These are phyloP conservation scores for Etia nguti DNA, from an alignment of 2,113 vertebrate species.

Conservation along the genomic window DNA sequence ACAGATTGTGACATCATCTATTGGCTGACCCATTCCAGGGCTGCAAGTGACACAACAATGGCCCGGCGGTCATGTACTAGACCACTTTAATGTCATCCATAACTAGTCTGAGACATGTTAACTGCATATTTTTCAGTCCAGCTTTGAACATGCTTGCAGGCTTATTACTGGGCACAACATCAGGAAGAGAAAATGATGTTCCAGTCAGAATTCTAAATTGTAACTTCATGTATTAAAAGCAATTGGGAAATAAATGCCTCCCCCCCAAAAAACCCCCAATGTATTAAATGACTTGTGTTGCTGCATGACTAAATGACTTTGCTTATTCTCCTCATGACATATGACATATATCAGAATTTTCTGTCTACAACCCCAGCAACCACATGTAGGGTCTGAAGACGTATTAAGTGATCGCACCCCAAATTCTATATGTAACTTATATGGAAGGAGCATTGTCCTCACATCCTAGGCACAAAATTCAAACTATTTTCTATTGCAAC, in stretches of 20 bases:
- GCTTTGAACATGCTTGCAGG: background rate
- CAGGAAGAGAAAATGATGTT: background rate
- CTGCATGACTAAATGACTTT: no score
- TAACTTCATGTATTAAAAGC: background rate
- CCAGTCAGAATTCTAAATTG: background rate
- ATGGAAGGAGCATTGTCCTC: background rate
- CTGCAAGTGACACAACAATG: no score
- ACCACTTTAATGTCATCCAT: background rate
- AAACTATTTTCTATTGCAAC: background rate
- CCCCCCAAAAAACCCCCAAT: no score
- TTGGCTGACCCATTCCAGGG: no score
- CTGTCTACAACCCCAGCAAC: background rate
- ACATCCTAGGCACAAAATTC: background rate
- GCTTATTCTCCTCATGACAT: background rate
- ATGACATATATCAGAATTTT: background rate
- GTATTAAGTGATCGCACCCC: background rate
- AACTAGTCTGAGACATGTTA: background rate
- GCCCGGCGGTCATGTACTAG: background rate
- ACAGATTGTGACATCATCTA: no score
- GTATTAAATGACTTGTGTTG: no score
- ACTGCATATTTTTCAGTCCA: background rate
- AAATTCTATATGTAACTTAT: background rate
- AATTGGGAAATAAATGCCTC: no score
- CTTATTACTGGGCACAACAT: background rate
- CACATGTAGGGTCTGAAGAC: background rate